Percentiles rank a stretch among this genome's conserved stretches.
phyloP scores from a whole-genome alignment of 2,888 invertebrate genomes.

The Portevinia maculata region DNA sequence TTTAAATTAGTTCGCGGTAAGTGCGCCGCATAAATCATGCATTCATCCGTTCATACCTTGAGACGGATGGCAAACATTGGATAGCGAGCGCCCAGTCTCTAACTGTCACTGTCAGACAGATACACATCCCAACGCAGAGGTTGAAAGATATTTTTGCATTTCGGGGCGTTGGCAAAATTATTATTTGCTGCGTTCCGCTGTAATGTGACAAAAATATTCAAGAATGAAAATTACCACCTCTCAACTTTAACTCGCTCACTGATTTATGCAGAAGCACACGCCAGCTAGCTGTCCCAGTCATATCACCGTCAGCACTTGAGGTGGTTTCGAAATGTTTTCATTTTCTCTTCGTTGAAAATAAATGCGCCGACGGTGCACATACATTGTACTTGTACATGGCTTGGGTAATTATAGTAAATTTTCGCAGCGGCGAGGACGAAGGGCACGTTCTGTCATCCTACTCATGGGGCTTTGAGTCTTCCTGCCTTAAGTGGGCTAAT shows the following conservation, averaged over 20 bases:
- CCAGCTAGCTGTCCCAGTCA: background rate
- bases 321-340: conserved; percentile 18
- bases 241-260: background rate
- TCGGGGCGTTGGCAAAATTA: conserved; percentile 59
- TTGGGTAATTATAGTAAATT: conserved; percentile 45
- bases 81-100: background rate
- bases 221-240: conserved; percentile 43
- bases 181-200: conserved; percentile 43
- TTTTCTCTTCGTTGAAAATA: conserved; percentile 11
- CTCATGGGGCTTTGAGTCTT: background rate
- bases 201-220: conserved; percentile 50
- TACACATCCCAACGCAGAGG: background rate
- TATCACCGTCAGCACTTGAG: conserved; percentile 18
- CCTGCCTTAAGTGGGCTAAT: conserved; percentile 40
- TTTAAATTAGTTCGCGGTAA: conserved; percentile 68
- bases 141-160: conserved; percentile 50
- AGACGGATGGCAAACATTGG: conserved; percentile 58
- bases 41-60: conserved; percentile 44
- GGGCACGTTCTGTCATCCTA: conserved; percentile 28
- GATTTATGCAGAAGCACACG: conserved; percentile 60
- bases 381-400: conserved; percentile 26
- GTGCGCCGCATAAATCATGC: conserved; percentile 65
- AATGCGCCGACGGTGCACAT: conserved; percentile 14
- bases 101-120: conserved; percentile 23
- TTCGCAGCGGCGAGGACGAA: background rate